These are phyloP conservation scores for Strigamia crassipes DNA, from an alignment of 2,888 invertebrate genomes.

Conservation along the genomic window DNA sequence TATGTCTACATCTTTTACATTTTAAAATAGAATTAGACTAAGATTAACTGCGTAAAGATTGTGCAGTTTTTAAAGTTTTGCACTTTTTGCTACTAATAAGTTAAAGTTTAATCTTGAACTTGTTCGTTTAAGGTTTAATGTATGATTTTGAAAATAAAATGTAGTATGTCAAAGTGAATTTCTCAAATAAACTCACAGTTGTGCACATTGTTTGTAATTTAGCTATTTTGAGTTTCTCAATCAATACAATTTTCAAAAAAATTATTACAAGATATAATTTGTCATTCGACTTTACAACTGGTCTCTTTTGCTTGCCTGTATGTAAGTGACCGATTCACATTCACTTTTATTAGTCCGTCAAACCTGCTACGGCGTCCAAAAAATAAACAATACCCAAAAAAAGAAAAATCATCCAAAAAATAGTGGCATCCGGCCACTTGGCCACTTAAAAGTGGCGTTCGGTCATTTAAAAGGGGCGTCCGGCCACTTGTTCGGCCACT, in stretches of 20 bases:
- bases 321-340: neutral
- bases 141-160: neutral
- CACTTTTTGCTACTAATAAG: too few species aligned
- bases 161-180: neutral
- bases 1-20: neutral
- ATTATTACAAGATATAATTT: neutral
- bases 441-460: too few species aligned
- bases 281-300: neutral
- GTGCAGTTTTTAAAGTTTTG: too few species aligned
- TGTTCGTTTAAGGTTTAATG: neutral
- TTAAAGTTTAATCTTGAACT: too few species aligned
- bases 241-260: neutral
- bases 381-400: too few species aligned
- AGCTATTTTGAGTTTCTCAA: neutral
- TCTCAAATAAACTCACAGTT: neutral
- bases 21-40: neutral
- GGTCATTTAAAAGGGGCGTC: too few species aligned
- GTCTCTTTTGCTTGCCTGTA: neutral
- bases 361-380: too few species aligned
- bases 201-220: neutral
- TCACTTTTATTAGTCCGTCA: neutral
- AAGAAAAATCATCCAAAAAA: too few species aligned
- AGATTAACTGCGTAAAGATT: neutral
- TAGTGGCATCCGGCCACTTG: too few species aligned
- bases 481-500: too few species aligned